phyloP scores from a whole-genome alignment of 1,140 invertebrate species.

The Meloidogyne exigua region DNA sequence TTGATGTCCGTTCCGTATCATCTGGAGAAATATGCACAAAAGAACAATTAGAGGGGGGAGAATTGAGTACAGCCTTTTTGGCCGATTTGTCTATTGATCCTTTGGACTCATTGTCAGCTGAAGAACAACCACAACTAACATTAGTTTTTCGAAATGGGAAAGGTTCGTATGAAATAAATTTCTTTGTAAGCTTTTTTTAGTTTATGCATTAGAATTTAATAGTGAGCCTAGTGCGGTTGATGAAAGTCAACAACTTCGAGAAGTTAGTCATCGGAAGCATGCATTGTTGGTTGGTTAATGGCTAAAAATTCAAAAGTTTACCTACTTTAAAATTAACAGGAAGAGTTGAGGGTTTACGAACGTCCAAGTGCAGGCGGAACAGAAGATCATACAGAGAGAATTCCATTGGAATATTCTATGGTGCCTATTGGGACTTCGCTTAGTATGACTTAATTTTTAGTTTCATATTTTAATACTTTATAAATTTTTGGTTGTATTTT shows the following conservation, averaged over 20 bases:
- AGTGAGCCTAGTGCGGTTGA: constrained; percentile 28
- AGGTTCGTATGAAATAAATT: constrained; percentile 22
- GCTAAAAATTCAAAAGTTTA: too few relatives aligned
- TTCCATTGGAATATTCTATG: constrained; percentile 16
- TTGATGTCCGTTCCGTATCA: constrained; percentile 35
- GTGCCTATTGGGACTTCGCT: constrained; percentile 41
- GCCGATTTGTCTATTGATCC: constrained; percentile 35
- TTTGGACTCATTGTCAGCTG: constrained; percentile 3
- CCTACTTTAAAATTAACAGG: constrained; percentile 17
- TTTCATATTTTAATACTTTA: background rate
- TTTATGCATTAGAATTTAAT: constrained; percentile 38
- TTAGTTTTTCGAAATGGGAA: constrained; percentile 44
- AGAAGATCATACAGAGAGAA: background rate
- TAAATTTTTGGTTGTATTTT: constrained; percentile 30
- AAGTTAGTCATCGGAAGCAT: constrained; percentile 49
- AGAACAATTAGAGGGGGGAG: constrained; percentile 44
- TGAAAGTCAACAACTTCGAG: constrained; percentile 29
- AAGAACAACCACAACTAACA: constrained; percentile 27
- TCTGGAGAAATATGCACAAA: constrained; percentile 49
- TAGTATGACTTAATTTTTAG: constrained; percentile 7
- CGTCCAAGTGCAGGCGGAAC: background rate
- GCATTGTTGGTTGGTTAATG: constrained; percentile 33
- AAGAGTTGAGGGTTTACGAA: constrained; percentile 49
- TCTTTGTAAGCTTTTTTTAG: constrained; percentile 5
- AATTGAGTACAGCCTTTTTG: constrained; percentile 36